phyloP scores from a whole-genome alignment of 2,113 vertebrate species.

The Panthera uncia region DNA sequence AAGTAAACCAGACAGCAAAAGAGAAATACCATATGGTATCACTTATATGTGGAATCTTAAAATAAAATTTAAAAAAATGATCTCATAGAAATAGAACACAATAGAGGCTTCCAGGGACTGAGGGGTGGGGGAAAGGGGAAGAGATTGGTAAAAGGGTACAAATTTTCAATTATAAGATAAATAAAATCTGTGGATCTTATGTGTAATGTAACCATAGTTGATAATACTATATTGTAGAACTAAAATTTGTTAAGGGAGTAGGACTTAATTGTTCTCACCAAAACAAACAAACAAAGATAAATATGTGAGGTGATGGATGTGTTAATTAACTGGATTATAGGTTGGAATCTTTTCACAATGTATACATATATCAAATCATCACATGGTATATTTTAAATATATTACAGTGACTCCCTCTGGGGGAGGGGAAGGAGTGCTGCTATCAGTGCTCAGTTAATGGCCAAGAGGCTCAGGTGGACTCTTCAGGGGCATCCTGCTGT shows the following conservation, averaged over 20 bases:
- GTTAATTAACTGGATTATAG: background rate
- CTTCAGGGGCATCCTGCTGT: background rate
- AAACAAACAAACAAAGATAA: background rate
- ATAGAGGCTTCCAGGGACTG: background rate
- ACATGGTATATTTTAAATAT: background rate
- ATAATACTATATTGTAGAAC: background rate
- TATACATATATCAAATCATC: background rate
- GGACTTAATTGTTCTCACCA: background rate
- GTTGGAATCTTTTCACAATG: background rate
- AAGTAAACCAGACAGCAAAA: background rate
- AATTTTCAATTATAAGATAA: background rate
- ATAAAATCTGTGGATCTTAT: background rate
- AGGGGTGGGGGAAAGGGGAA: background rate
- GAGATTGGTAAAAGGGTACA: background rate
- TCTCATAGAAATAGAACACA: background rate
- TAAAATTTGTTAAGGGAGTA: background rate
- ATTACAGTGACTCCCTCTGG: background rate
- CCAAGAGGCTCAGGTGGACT: background rate
- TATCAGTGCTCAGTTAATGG: background rate
- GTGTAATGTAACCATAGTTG: background rate
- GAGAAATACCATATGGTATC: background rate
- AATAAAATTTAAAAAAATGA: background rate
- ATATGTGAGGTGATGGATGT: background rate
- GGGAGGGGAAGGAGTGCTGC: background rate
- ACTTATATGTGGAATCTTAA: background rate